Conservation (phyloP, 2,113 vertebrate genomes). For the Glaucidium brasilianum region DNA sequence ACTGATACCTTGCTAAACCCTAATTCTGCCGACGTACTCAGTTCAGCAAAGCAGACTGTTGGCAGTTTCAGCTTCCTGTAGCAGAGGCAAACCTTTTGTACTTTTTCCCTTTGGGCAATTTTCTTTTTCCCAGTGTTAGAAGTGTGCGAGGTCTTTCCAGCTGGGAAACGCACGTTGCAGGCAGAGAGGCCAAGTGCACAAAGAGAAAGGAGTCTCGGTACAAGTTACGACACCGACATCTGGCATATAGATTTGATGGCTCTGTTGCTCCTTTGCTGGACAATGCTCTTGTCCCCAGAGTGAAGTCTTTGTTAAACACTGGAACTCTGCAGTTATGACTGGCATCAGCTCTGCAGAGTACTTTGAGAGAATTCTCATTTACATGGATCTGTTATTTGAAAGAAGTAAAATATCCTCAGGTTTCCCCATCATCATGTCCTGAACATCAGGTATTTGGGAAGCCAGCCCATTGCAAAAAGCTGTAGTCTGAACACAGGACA, state of each 20-base stretch:
- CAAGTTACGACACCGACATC: constrained; percentile 36
- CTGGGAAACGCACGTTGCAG: constrained; percentile 43
- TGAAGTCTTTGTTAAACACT: constrained; percentile 7
- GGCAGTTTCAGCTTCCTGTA: constrained; percentile 56
- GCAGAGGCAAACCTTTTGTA: constrained; percentile 59
- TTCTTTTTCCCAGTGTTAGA: constrained; percentile 40
- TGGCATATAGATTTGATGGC: constrained; percentile 60
- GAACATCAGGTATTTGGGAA: background rate
- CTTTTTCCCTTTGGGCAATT: constrained; percentile 44
- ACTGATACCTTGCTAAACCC: background rate
- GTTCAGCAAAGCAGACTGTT: constrained; percentile 31
- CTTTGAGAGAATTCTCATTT: background rate
- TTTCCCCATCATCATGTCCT: background rate
- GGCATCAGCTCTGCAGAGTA: background rate
- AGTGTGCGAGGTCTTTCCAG: constrained; percentile 21
- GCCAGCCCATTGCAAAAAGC: background rate
- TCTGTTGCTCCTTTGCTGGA: constrained; percentile 27
- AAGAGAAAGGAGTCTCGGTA: background rate
- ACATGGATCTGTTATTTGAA: background rate
- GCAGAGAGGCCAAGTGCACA: background rate
- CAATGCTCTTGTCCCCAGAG: constrained; percentile 49
- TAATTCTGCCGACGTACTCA: background rate
- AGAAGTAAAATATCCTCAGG: background rate
- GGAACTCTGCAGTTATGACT: constrained; percentile 27
- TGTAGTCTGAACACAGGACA: background rate